Evolutionary conservation across 1,140 invertebrate species (phyloP).

Genomic region (Nasonia vitripennis): DNA sequence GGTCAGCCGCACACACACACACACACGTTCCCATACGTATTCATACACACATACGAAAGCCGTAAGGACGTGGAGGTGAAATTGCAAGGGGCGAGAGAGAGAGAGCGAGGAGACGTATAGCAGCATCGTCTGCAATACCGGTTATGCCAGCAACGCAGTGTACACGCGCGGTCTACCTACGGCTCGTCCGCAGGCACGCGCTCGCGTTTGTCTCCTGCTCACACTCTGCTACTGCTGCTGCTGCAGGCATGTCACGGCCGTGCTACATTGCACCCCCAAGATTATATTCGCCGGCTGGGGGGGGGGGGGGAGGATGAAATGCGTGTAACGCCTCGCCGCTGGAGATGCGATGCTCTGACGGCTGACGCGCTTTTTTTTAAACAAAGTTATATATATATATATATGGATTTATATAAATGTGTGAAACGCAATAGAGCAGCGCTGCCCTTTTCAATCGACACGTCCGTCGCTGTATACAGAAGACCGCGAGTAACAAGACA

Average conservation of each 20-base stretch:
- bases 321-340: not conserved
- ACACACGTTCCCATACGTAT: not conserved
- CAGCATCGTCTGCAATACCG: slow-evolving; percentile 1
- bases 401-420: too few relatives aligned
- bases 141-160: slow-evolving; percentile 20
- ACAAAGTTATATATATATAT: too few relatives aligned
- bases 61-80: not conserved
- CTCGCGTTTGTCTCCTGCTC: not conserved
- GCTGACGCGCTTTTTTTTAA: too few relatives aligned
- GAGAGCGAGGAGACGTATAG: not conserved
- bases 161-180: slow-evolving; percentile 1
- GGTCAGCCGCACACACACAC: not conserved
- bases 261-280: not conserved
- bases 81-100: not conserved
- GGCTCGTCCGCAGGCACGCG: slow-evolving; percentile 6
- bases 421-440: too few relatives aligned
- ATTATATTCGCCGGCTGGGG: not conserved
- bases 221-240: not conserved
- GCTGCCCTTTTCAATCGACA: too few relatives aligned
- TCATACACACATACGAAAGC: not conserved
- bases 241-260: not conserved
- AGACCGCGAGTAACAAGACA: too few relatives aligned
- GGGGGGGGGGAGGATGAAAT: too few relatives aligned
- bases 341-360: not conserved
- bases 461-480: too few relatives aligned